Evolutionary conservation across 2,797 vertebrate species (phyloP), one percentile per base, ranked within the genome.

Genomic region (Sphaeramia orbicularis): DNA sequence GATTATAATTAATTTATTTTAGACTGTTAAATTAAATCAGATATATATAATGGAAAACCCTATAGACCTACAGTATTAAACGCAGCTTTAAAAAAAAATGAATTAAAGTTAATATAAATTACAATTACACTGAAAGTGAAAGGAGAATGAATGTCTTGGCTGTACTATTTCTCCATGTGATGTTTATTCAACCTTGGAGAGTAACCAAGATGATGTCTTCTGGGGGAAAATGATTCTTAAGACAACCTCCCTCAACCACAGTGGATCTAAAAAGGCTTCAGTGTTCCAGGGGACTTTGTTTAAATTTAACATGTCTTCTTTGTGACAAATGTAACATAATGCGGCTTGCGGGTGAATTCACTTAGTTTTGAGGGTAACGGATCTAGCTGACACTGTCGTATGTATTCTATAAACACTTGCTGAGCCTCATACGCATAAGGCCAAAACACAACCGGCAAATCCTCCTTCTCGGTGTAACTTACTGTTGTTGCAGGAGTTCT

Each of bases 401-500:
- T 10, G 36, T 35, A 16, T 11, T 38, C 11, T 49, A 58, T 53
- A 48, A 65, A 51, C 38, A 45, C 32, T 32, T 43, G 32, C 15
- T 52, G 36, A 63, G 44, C 43, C 56, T 58, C 36, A 49, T 53
- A 65, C 55, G 60, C 27, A 49, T 1, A 19, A 58, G 18, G 9
- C 27, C n/a, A 68, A 51, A 49, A 15, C 7, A 15, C 52, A 21
- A 36, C 49, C 16, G 15, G 45, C 11, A 55, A 52, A 35, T 10
- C 1, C 18, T 38, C 37, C 24, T 4, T n/a, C 10, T 9, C 42
- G 0, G 6, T 0, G 10, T 7, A 16, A 94, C 95, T 96, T 93
- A 99, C 98, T 97, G 85, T 99, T 99, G 91, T 96, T 99, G 92
- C 97, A 97, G 91, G 97, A 98, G 92, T 95, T 96, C 92, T 99